Evolutionary conservation across 1,140 invertebrate species (phyloP), one percentile per base, ranked within the genome.

Genomic region (Helicoverpa armigera): DNA sequence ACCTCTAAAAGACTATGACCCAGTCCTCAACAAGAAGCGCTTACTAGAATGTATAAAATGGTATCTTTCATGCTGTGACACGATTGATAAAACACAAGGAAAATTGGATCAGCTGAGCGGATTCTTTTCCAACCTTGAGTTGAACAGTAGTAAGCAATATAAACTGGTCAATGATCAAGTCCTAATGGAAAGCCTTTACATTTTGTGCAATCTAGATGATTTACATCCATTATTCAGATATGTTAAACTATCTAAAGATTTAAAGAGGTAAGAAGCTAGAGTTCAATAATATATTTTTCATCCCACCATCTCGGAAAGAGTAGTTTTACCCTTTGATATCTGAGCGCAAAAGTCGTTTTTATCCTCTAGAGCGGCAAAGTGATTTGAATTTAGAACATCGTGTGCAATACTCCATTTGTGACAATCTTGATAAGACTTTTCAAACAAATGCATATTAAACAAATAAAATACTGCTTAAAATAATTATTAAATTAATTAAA

Each of bases 21-120:
- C 95, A 65, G 95, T 96, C 31, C 94, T 97, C 5, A 97, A 97
- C 83, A 93, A 94, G 73, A 95, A 96, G 83, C 96, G 96, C 85
- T 87, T 97, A 43, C 86, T 96, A 67, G 96, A 97, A 89, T 97
- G 96, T 82, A 90, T 97, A 0, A 96, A 96, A 85, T 95, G 94
- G 82, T 90, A 96, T 53, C 87, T 97, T 0, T 87, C 86, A 35
- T 92, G 96, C 12, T 96, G 96, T 91, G 96, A 96, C 86, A 86
- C 92, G 61, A 89, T 86, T 51, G 91, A 94, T 54, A 11, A 82
- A 67, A 76, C 76, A 16, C 61, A 83, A 84, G 16, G 35, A 60
- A 85, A 79, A 14, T 51, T 85, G 60, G 79, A 83, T 83, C 13
- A 86, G 53, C 31, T 88, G 5, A 78, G 70, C 31, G 18, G 12